These are phyloP conservation scores for Myotis lucifugus DNA, from an alignment of 2,113 vertebrate genomes.

Conservation along the genomic window DNA sequence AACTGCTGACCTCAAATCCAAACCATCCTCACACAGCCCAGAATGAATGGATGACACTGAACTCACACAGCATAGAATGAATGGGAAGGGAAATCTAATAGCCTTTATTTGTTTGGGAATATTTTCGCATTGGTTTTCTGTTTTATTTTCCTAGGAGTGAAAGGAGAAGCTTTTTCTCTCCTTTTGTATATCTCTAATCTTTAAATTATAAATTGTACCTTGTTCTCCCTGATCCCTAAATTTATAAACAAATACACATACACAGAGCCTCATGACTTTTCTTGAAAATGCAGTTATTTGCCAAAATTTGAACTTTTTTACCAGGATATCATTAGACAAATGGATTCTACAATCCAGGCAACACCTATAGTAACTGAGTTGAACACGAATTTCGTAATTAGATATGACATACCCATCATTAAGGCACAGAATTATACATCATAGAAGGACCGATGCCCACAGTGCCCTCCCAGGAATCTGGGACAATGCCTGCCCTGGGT, in stretches of 20 bases:
- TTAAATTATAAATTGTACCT: background rate
- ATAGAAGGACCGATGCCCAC: background rate
- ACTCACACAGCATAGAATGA: background rate
- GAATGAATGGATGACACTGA: background rate
- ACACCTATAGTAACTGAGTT: background rate
- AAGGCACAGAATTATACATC: background rate
- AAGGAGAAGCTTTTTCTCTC: background rate
- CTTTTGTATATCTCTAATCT: background rate
- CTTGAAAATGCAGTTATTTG: background rate
- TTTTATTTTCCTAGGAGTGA: background rate
- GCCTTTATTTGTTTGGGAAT: background rate
- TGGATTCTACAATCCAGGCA: background rate
- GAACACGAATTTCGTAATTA: constrained; percentile 31
- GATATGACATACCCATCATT: constrained; percentile 8
- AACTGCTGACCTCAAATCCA: background rate
- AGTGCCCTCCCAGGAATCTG: background rate
- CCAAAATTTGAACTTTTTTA: background rate
- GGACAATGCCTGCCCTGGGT: background rate
- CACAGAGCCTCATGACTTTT: background rate
- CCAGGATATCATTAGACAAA: background rate
- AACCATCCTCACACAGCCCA: background rate
- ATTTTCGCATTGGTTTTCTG: background rate
- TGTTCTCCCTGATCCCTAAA: background rate
- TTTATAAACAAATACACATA: background rate
- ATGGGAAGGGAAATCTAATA: background rate